A percentile compares a stretch with the other conserved stretches of the same genome.
phyloP scores from a whole-genome alignment of 2,888 invertebrate species.

The Papilio elwesi region DNA sequence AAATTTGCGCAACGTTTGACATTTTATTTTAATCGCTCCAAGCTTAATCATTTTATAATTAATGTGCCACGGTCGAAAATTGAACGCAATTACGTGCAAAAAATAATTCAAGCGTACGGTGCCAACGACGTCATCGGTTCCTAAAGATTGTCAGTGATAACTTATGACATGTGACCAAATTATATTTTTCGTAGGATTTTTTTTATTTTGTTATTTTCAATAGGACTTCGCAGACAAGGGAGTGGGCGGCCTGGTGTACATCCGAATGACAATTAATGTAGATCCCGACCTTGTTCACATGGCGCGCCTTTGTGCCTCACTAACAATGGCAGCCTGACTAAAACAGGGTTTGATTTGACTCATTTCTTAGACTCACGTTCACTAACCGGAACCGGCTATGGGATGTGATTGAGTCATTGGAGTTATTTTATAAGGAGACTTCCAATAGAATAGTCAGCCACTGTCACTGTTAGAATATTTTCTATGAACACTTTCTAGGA shows the following conservation, averaged over 20 bases:
- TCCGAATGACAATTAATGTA: constrained; percentile 34
- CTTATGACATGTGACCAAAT: constrained; percentile 17
- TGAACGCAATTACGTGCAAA: not conserved
- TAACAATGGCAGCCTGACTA: constrained; percentile 31
- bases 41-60: constrained; percentile 4
- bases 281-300: constrained; percentile 37
- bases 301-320: constrained; percentile 28
- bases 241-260: constrained; percentile 30
- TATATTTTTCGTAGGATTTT: constrained; percentile 22
- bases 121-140: constrained; percentile 14
- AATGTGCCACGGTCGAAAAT: not conserved
- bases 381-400: not conserved
- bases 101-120: not conserved
- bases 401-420: not conserved
- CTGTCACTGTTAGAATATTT: not conserved
- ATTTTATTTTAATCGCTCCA: not conserved
- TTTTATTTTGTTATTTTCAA: too few species aligned
- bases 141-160: constrained; percentile 16
- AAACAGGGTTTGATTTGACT: constrained; percentile 32
- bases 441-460: not conserved
- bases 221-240: constrained; percentile 33
- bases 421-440: not conserved
- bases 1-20: not conserved
- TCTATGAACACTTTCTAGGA: too few species aligned
- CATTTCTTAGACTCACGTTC: constrained; percentile 3